Base-by-base conservation (phyloP, 2,888 invertebrate species). In the Eumerus sabulonum region DNA sequence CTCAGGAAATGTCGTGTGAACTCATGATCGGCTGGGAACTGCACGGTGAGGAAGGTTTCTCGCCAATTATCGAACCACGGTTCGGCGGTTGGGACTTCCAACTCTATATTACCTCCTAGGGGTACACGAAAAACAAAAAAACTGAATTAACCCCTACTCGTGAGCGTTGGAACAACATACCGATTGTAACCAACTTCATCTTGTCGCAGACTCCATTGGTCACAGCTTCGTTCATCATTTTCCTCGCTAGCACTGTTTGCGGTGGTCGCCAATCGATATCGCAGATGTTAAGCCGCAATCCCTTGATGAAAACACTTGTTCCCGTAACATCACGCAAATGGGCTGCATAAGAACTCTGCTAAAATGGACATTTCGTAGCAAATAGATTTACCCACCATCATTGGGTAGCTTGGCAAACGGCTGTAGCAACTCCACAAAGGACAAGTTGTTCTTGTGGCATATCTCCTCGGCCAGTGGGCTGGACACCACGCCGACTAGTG, bases 21-120 rank as follows among this genome's bases (percentile, higher is more conserved):
- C 90, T 99, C 99, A 90, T 99, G 98, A 86, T 99, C 98, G 3
- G 95, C 94, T 14, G 96, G 95, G 87, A 94, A 95, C 86, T 96
- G 94, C 73, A 96, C 93, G 85, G 94, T 93, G 48, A 97, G 90
- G 88, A 98, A 98, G 27, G 94, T 94, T 84, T 97, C 96, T 84
- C 98, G 92, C 96, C 98, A 99, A 9, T 94, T 93, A 88, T 98
- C 98, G 91, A 96, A 99, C 98, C 99, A 99, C 12, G 97, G 95
- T 62, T 96, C 95, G 9, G 93, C 91, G 40, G 92, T 90, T 35
- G 96, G 96, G 83, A 95, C 90, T 83, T 94, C 92, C 81, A 96
- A 88, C 83, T 91, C 91, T 73, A 91, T 90, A 47, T 90, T 88
- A 44, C 90, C 92, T 27, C 53, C 42, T 48, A n/a, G 40, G n/a